phyloP scores from a whole-genome alignment of 1,140 invertebrate genomes.

The Drosophila paulistorum region DNA sequence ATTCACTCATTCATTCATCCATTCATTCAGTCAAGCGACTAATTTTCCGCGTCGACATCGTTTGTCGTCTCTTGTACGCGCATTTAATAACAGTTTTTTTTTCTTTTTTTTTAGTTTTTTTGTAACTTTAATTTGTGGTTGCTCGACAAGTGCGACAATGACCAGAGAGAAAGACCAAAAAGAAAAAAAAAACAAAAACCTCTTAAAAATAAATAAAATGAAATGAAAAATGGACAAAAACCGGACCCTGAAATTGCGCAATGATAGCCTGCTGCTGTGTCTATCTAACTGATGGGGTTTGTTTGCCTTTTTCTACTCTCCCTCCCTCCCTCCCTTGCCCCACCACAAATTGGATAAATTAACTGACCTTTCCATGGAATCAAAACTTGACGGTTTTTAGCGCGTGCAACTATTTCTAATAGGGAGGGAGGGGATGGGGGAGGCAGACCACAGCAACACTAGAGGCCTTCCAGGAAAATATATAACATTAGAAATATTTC shows the following conservation, averaged over 20 bases:
- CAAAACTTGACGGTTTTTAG: slow-evolving; percentile 7
- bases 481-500: slow-evolving; percentile 7
- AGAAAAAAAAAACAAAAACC: slow-evolving; percentile 4
- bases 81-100: slow-evolving; percentile 70
- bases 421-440: neutral
- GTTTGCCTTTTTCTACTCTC: neutral
- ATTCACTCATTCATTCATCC: slow-evolving; percentile 50
- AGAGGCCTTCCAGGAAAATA: slow-evolving; percentile 13
- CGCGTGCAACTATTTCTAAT: slow-evolving; percentile 21
- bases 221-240: slow-evolving; percentile 37
- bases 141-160: slow-evolving; percentile 48
- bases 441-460: too few relatives aligned
- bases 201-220: slow-evolving; percentile 9
- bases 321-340: neutral
- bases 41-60: slow-evolving; percentile 74
- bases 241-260: slow-evolving; percentile 46
- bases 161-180: slow-evolving; percentile 4
- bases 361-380: slow-evolving; percentile 30
- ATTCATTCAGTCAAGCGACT: slow-evolving; percentile 47
- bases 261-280: slow-evolving; percentile 33
- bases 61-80: slow-evolving; percentile 69
- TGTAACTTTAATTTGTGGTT: slow-evolving; percentile 54
- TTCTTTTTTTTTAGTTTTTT: slow-evolving; percentile 26
- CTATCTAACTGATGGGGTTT: slow-evolving; percentile 23
- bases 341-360: too few relatives aligned